Evolutionary conservation across 2,888 invertebrate species (phyloP), one percentile per base, ranked within the genome.

Genomic region (Apotomis capreana): DNA sequence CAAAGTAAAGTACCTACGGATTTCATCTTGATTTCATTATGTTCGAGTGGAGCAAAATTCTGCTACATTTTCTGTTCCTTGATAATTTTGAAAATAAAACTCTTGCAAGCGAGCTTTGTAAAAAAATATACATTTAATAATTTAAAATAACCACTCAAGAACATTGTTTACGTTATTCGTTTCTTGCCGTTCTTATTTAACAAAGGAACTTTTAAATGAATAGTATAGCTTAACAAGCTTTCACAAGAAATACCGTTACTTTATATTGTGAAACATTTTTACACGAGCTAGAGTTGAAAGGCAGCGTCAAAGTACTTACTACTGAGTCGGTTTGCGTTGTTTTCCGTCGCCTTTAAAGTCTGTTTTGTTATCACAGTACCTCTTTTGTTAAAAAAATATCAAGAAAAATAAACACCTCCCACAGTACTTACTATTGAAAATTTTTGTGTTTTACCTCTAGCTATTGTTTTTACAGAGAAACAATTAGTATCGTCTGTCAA

Each of bases 181-280:
- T 51, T 37, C 37, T 51, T 52, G 51, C 62, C 8, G 49, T 9
- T 63, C n/a, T 52, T 54, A 54, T 37, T 52, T 54, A 54, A 44
- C 55, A 44, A 57, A 67, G 9, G 26, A 46, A 54, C 54, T 54
- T 57, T 26, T 26, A 49, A 46, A 67, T 46, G 36, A 46, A 57
- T 65, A 67, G 46, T 67, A 12, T 46, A 67, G 57, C 49, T 49
- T 67, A 46, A 49, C 65, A 57, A 49, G 65, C n/a, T 57, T 44
- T 51, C 51, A 26, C 36, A 36, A 54, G 65, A 57, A 46, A 57
- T 36, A 57, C 5, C 13, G 15, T 65, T 9, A 46, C 36, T 65
- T 57, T 65, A 26, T 57, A 46, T 44, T 57, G 46, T 46, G 36
- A 67, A 49, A 6, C 13, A 54, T 64, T 54, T 64, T 54, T 40